Base-by-base conservation (phyloP, 2,888 invertebrate species). In the Leucophenga maculata region DNA sequence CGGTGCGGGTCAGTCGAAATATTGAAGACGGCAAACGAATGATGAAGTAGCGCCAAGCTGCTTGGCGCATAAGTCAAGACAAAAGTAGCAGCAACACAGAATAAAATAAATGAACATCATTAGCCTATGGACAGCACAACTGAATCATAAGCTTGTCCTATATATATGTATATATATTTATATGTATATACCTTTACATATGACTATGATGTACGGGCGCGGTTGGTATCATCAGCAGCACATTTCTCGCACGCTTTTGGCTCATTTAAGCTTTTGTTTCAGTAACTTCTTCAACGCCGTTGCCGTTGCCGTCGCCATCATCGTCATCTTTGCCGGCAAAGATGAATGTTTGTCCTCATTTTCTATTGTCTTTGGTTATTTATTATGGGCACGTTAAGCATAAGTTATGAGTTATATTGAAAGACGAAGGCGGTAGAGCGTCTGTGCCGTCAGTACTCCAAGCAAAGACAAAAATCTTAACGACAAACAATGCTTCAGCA, bases 281-380 rank as follows among this genome's bases (percentile, higher is more conserved):
- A 67, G 31, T 6, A 44, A 50, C 65, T 6, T 22, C 22, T 11
- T 13, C 22, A 26, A 26, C 55, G 55, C 46, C 62, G 44, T 22
- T 22, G 46, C 39, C 62, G 48, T 62, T 16, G 26, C 14, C 26
- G 57, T 26, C 22, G 18, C 3, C 55, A 18, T 39, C 62, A 16
- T 22, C 46, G 46, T 60, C 62, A 20, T 62, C 22, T 6, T 57
- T 26, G 57, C 57, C 31, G 18, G 62, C 22, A 46, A 76, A 74
- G 74, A 77, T 75, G 71, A 75, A 75, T 76, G 76, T 74, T 74
- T 77, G 76, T 77, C 75, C 77, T 74, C 74, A 77, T 75, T 77
- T 75, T 69, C 76, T 73, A 76, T 77, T 77, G 77, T 77, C 72
- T 77, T 74, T 71, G 68, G 72, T 77, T 74, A 77, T 77, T 77